A percentile compares a stretch with the other conserved stretches of the same genome.
These are phyloP conservation scores for Pyrrhia umbra DNA, from an alignment of 2,888 invertebrate genomes.

Conservation along the genomic window DNA sequence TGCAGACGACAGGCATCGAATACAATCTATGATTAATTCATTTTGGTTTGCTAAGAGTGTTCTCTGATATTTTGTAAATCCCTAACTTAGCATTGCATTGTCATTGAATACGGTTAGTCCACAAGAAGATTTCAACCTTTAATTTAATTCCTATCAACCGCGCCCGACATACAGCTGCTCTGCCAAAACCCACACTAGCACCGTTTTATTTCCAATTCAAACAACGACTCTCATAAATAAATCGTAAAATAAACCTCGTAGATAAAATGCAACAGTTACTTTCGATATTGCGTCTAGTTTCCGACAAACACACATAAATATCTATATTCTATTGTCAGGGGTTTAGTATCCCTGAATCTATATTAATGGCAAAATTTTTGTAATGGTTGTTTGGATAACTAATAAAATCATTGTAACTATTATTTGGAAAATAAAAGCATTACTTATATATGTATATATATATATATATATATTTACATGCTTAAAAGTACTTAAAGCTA, in stretches of 20 bases:
- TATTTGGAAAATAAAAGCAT: no score
- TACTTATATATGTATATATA: no score
- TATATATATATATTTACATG: no score
- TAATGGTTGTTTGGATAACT: neutral
- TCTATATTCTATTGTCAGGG: neutral
- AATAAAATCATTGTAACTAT: neutral
- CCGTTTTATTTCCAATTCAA: conserved; percentile 48
- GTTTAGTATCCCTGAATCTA: neutral
- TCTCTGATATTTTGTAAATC: no score
- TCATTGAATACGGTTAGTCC: no score
- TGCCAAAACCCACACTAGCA: conserved; percentile 38
- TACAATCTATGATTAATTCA: no score
- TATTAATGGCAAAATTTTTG: neutral
- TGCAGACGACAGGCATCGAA: no score
- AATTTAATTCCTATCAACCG: conserved; percentile 13
- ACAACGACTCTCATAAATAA: conserved; percentile 37
- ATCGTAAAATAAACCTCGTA: conserved; percentile 34
- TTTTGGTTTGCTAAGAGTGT: no score
- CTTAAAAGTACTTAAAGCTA: no score
- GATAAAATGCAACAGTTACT: conserved; percentile 45
- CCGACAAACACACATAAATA: neutral
- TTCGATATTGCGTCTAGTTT: conserved; percentile 33
- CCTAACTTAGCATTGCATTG: no score
- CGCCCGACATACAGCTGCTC: neutral
- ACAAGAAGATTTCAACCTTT: neutral